Evolutionary conservation across 2,888 invertebrate species (phyloP).

Genomic region (Cheilosia variabilis): DNA sequence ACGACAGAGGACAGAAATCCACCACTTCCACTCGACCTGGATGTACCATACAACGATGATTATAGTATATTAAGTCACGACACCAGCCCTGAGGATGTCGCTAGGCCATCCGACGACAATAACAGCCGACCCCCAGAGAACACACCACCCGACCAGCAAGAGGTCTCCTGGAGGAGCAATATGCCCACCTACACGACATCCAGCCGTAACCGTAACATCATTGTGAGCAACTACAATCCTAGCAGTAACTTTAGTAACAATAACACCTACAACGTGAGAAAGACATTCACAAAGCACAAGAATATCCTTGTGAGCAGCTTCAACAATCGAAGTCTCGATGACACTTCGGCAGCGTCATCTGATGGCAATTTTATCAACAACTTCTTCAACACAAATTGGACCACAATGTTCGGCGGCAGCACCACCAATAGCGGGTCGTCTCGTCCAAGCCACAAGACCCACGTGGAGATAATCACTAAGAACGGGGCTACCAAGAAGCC

Average conservation of each 20-base stretch:
- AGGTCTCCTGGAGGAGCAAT: conserved; percentile 57
- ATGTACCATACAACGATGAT: conserved; percentile 87
- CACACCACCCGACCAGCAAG: conserved; percentile 60
- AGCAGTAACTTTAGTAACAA: conserved; percentile 77
- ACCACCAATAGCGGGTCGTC: conserved; percentile 79
- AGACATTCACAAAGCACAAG: conserved; percentile 82
- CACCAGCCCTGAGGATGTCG: conserved; percentile 78
- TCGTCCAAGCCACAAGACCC: conserved; percentile 88
- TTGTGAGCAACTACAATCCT: conserved; percentile 83
- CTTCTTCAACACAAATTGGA: conserved; percentile 82
- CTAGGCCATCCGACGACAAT: conserved; percentile 70
- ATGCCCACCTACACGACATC: conserved; percentile 75
- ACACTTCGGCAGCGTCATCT: conserved; percentile 42
- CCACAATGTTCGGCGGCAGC: conserved; percentile 78
- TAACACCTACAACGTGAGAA: conserved; percentile 78
- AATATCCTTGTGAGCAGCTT: conserved; percentile 81
- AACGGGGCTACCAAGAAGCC: conserved; percentile 87
- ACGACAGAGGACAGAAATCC: conserved; percentile 84
- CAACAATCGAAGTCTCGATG: conserved; percentile 65
- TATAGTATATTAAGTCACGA: conserved; percentile 84
- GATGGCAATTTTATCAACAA: conserved; percentile 79
- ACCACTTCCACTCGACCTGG: conserved; percentile 87
- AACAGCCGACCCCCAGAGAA: conserved; percentile 71
- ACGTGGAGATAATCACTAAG: conserved; percentile 88
- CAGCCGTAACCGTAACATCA: conserved; percentile 82